These are phyloP conservation scores for Syncerus caffer DNA, from an alignment of 2,797 vertebrate genomes.

Conservation along the genomic window DNA sequence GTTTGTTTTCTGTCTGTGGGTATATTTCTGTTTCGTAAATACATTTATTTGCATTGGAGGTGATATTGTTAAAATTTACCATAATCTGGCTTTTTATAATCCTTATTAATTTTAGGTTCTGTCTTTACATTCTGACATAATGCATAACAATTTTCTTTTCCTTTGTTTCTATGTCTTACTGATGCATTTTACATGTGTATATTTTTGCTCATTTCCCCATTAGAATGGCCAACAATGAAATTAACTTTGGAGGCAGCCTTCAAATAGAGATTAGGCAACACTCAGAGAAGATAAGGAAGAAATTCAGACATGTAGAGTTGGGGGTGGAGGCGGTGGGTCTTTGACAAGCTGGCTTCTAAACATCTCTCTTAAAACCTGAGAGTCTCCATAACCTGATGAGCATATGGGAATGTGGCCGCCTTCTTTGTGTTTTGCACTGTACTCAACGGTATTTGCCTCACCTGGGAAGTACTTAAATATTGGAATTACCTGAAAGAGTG, in stretches of 20 bases:
- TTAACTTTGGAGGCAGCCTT: not conserved
- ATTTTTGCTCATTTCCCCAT: not conserved
- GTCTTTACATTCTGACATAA: not conserved
- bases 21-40: not conserved
- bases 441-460: not conserved
- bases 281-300: not conserved
- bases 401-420: not conserved
- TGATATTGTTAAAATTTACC: not conserved
- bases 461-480: not conserved
- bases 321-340: fast-evolving
- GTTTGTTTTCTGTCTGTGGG: not conserved
- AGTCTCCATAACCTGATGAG: not conserved
- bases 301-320: not conserved
- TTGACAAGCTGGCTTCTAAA: not conserved
- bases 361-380: not conserved
- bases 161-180: not conserved
- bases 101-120: not conserved
- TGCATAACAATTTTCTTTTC: not conserved
- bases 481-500: not conserved
- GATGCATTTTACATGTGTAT: not conserved
- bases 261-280: not conserved
- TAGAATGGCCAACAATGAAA: not conserved
- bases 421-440: not conserved
- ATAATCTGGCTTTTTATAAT: not conserved
- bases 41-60: not conserved